Percentiles rank a stretch among this genome's conserved stretches.
These are phyloP conservation scores for Tragelaphus oryx DNA, from an alignment of 2,797 vertebrate genomes.

Conservation along the genomic window DNA sequence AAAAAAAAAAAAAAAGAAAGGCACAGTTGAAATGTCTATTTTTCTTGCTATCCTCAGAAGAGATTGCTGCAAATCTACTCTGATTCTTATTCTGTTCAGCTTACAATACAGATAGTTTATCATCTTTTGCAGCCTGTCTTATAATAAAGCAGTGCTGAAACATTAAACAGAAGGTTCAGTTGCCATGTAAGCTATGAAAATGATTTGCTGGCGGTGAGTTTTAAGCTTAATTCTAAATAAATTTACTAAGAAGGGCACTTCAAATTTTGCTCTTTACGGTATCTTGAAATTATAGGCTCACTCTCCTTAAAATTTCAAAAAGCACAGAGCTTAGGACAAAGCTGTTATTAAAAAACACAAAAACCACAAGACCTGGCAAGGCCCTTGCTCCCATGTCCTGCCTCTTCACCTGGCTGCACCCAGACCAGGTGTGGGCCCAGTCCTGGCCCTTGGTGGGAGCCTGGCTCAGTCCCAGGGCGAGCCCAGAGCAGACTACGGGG, in stretches of 20 bases:
- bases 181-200: background rate
- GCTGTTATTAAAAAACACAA: background rate
- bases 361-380: background rate
- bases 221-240: background rate
- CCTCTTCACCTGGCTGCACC: background rate
- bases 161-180: background rate
- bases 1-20: background rate
- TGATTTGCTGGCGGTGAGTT: background rate
- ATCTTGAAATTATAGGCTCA: background rate
- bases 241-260: background rate
- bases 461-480: background rate
- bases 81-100: background rate
- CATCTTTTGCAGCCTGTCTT: background rate
- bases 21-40: background rate
- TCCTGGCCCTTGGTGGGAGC: accelerated
- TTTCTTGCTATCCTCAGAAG: background rate
- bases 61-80: background rate
- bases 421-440: background rate
- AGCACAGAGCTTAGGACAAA: background rate
- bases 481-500: background rate
- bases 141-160: background rate
- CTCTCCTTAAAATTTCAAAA: background rate
- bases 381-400: background rate
- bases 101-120: background rate
- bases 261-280: background rate